Evolutionary conservation across 2,797 vertebrate genomes (phyloP).

Genomic region (Kryptolebias ocellatus): DNA sequence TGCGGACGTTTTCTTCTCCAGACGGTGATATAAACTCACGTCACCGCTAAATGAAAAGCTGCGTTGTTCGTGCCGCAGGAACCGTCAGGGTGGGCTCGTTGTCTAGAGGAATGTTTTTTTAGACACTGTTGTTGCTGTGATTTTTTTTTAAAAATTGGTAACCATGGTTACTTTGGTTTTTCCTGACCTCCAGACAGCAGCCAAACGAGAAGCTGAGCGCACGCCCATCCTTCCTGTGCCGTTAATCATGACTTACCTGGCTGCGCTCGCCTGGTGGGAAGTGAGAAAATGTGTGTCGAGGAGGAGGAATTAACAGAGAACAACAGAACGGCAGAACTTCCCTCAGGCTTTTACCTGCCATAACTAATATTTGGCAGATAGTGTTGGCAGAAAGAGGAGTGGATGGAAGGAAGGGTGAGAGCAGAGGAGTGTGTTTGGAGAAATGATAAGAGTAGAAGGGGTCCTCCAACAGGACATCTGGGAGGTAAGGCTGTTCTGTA

Average conservation of each 20-base stretch:
- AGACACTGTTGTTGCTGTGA: slow-evolving; percentile 46
- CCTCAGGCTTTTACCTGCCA: slow-evolving; percentile 40
- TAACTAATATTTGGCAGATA: slow-evolving; percentile 17
- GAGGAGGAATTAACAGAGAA: slow-evolving; percentile 7
- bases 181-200: slow-evolving; percentile 5
- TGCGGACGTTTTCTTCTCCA: slow-evolving; percentile 15
- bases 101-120: slow-evolving; percentile 27
- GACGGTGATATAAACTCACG: slow-evolving; percentile 5
- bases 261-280: slow-evolving; percentile 4
- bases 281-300: slow-evolving; percentile 16
- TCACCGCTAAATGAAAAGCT: slow-evolving; percentile 3
- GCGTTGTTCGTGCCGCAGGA: slow-evolving; percentile 23
- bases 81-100: slow-evolving; percentile 47
- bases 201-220: slow-evolving; percentile 12
- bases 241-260: slow-evolving; percentile 44
- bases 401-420: slow-evolving; percentile 43
- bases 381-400: slow-evolving; percentile 11
- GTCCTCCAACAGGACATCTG: slow-evolving; percentile 29
- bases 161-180: slow-evolving; percentile 41
- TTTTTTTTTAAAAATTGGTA: slow-evolving; percentile 42
- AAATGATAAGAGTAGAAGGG: slow-evolving; percentile 42
- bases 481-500: slow-evolving; percentile 46
- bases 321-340: slow-evolving; percentile 38
- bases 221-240: slow-evolving; percentile 54
- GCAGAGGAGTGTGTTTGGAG: slow-evolving; percentile 25